Evolutionary conservation across 2,113 vertebrate species (phyloP), one percentile per base, ranked within the genome.

Genomic region (Pardalotus punctatus): DNA sequence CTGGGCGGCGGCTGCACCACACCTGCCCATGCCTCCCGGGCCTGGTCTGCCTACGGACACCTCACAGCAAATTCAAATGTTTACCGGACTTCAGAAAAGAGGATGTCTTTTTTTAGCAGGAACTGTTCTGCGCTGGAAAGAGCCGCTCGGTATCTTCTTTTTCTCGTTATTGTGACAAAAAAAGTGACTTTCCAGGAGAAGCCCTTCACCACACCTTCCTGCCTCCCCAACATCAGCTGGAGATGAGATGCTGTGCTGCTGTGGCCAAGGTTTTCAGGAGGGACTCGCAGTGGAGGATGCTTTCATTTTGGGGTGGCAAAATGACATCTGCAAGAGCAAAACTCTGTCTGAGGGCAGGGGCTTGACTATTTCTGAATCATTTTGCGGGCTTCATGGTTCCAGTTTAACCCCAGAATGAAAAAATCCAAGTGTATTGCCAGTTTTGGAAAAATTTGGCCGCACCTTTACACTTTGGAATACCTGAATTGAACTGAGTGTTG

Each of bases 21-120:
- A 99, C 98, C 4, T 99, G 99, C 50, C 99, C 99, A 2, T 99
- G 99, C 81, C 97, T 99, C 25, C 98, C 98, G 4, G 97, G 98
- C 86, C 96, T 99, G 92, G 88, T 96, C 11, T 99, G 99, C 45
- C 28, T 98, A 54, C 93, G 97, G 78, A 95, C 97, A 56, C 90
- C 97, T 4, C 96, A 98, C 53, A 97, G 96, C 73, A 98, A 95
- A 54, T 99, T 98, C 92, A 98, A 97, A 96, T 99, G 99, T 86
- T 96, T 99, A 53, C 97, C 98, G 1, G 78, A 96, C 20, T 98
- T 97, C 96, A 98, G 97, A 81, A 98, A 98, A 93, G 97, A 98
- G 87, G 96, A 98, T 21, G 97, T 86, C 96, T 98, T 97, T 8
- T 98, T 95, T 47, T 91, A 96, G 94, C 87, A 95, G 95, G 85